Evolutionary conservation across 35 echinoderm and acorn worm genomes (phyloP).

Genomic region (Ptychodera flava): DNA sequence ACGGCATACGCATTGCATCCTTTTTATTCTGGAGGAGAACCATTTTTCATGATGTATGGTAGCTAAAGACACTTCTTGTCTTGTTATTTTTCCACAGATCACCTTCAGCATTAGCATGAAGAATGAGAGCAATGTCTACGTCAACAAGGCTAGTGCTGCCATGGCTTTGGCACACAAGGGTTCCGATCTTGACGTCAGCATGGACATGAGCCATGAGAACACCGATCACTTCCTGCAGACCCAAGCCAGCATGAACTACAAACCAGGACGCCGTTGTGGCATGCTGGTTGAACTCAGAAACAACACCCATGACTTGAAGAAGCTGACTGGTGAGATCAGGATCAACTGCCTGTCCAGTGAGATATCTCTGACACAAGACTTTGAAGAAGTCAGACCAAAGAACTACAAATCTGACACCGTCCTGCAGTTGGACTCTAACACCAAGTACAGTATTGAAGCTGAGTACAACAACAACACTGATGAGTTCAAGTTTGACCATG

Average conservation of each 20-base stretch:
- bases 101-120: background rate
- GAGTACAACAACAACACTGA: slow-evolving; percentile 24
- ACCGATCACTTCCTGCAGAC: background rate
- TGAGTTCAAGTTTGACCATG: background rate
- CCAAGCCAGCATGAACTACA: background rate
- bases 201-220: background rate
- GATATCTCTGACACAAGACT: background rate
- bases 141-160: background rate
- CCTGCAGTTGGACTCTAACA: background rate
- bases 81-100: too few relatives aligned
- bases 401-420: background rate
- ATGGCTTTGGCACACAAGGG: background rate
- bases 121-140: background rate
- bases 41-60: too few relatives aligned
- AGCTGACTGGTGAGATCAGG: background rate
- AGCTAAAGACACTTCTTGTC: too few relatives aligned
- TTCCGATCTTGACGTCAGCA: background rate
- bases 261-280: background rate
- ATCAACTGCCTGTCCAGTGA: background rate
- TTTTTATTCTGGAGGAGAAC: too few relatives aligned
- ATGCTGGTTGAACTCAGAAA: background rate
- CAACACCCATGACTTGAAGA: background rate
- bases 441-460: background rate
- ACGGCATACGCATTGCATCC: too few relatives aligned
- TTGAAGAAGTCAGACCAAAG: background rate